Percentiles rank a stretch among this genome's conserved stretches.
Evolutionary conservation across 2,113 vertebrate species (phyloP).

Genomic region (Mastomys coucha): DNA sequence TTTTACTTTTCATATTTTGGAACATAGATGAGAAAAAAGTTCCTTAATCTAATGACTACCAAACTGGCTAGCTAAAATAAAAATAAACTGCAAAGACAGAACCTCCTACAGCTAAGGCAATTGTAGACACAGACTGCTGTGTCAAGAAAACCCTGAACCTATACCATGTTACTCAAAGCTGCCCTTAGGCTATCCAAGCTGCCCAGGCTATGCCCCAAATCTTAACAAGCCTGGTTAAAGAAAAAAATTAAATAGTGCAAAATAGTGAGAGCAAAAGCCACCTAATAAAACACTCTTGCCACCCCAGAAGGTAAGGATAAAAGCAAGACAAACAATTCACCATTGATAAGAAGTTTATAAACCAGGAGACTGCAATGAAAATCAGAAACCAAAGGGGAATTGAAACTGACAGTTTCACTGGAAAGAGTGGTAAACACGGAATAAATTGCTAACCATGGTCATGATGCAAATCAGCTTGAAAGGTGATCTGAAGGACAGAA

Average conservation of each 20-base stretch:
- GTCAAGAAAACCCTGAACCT: slow-evolving; percentile 33
- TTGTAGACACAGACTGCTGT: not conserved
- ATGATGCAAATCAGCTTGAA: slow-evolving; percentile 78
- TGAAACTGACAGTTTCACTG: slow-evolving; percentile 74
- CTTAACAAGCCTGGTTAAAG: slow-evolving; percentile 47
- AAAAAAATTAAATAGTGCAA: slow-evolving; percentile 67
- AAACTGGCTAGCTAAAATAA: slow-evolving; percentile 11
- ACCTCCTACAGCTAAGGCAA: slow-evolving; percentile 46
- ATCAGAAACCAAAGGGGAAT: slow-evolving; percentile 72
- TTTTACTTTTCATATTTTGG: slow-evolving; percentile 59
- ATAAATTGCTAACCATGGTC: slow-evolving; percentile 74
- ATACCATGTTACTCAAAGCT: slow-evolving; percentile 51
- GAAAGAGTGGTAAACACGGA: slow-evolving; percentile 78
- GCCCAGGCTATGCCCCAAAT: slow-evolving; percentile 1
- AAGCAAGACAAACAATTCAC: slow-evolving; percentile 76
- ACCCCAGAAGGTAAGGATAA: slow-evolving; percentile 53
- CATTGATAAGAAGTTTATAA: slow-evolving; percentile 76
- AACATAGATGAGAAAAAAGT: not conserved
- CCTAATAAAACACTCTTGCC: slow-evolving; percentile 65
- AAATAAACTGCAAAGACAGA: slow-evolving; percentile 59
- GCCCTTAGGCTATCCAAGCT: slow-evolving; percentile 29
- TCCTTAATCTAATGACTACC: slow-evolving; percentile 30
- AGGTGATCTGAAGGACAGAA: slow-evolving; percentile 81
- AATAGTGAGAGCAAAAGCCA: slow-evolving; percentile 57
- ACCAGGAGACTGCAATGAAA: slow-evolving; percentile 67